Percentiles rank a stretch among this genome's conserved stretches.
phyloP scores from a whole-genome alignment of 2,888 invertebrate species.

The Actias luna region DNA sequence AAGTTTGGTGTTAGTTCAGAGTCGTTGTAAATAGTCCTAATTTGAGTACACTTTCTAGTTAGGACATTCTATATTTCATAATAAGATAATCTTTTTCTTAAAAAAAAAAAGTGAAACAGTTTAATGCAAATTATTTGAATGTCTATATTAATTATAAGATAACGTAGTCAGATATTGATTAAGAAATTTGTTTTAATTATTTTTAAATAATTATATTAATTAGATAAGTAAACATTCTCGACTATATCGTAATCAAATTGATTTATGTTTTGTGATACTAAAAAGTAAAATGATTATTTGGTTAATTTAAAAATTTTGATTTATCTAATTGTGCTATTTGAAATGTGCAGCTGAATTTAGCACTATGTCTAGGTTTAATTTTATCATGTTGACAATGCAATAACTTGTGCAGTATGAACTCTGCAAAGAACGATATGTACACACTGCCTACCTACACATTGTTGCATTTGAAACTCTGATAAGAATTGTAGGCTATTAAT shows the following conservation, averaged over 20 bases:
- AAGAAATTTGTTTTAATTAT: not conserved
- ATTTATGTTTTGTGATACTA: constrained; percentile 3
- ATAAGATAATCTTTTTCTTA: not conserved
- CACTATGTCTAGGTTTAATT: not conserved
- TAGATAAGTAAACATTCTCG: not conserved
- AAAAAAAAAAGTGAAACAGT: not conserved
- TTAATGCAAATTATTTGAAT: not conserved
- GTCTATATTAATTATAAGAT: not conserved
- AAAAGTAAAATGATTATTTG: not conserved
- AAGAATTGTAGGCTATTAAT: no score
- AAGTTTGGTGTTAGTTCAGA: not conserved
- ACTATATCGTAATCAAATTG: not conserved
- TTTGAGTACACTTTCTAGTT: not conserved
- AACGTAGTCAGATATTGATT: not conserved
- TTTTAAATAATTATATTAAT: not conserved
- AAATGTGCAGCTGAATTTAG: not conserved
- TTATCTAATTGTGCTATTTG: not conserved
- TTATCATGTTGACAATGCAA: not conserved
- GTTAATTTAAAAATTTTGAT: not conserved
- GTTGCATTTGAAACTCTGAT: no score
- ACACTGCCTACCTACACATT: no score
- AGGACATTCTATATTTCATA: not conserved
- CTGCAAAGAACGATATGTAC: no score
- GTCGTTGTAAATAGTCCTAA: not conserved
- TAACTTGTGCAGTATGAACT: not conserved